Evolutionary conservation across 2,113 vertebrate species (phyloP).

Genomic region (Oryzias celebensis): DNA sequence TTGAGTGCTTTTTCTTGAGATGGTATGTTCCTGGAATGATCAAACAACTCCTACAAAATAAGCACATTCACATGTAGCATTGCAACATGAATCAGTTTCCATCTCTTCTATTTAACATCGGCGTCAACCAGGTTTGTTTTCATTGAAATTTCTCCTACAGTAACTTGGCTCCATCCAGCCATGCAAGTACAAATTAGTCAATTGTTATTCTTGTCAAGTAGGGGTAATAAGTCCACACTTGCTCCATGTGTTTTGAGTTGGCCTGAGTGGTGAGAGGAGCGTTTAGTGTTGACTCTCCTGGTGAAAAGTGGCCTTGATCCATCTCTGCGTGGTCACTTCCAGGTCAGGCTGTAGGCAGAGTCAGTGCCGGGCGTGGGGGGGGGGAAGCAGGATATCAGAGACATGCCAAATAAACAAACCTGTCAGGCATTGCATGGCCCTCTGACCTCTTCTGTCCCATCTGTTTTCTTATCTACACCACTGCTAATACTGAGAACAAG

Average conservation of each 20-base stretch:
- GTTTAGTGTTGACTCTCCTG: conserved; percentile 69
- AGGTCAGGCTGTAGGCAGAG: conserved; percentile 67
- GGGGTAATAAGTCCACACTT: conserved; percentile 68
- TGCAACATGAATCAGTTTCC: conserved; percentile 1
- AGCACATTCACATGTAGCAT: conserved; percentile 1
- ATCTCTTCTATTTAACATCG: conserved; percentile 22
- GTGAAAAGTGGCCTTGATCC: conserved; percentile 77
- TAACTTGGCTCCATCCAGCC: conserved; percentile 31
- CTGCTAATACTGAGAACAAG: conserved; percentile 77
- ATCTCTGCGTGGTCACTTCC: conserved; percentile 70
- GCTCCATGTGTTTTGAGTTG: conserved; percentile 75
- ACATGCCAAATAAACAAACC: conserved; percentile 78
- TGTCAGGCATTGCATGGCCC: conserved; percentile 71
- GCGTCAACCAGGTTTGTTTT: conserved; percentile 50
- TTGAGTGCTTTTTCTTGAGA: not conserved
- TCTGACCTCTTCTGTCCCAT: conserved; percentile 75
- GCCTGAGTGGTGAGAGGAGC: conserved; percentile 62
- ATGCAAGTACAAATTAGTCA: conserved; percentile 57
- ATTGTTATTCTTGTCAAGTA: conserved; percentile 69
- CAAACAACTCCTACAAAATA: not conserved
- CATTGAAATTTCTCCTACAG: conserved; percentile 38
- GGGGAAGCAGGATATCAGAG: conserved; percentile 75
- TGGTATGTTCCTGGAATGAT: not conserved
- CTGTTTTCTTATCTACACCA: conserved; percentile 76
- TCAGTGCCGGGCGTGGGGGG: conserved; percentile 36